phyloP scores from a whole-genome alignment of 2,888 invertebrate species.

The Molorchus minor region DNA sequence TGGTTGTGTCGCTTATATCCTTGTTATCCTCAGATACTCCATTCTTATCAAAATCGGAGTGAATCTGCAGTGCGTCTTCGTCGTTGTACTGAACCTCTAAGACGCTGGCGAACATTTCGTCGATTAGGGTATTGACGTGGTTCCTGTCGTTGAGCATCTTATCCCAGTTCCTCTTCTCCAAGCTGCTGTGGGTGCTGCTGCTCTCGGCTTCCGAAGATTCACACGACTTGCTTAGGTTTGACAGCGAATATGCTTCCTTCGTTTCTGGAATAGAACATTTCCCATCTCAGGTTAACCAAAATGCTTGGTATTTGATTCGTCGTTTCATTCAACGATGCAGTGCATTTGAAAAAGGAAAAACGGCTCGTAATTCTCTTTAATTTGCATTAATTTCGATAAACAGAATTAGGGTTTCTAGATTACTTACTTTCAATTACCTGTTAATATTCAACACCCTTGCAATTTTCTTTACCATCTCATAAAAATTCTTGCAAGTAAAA shows the following conservation, averaged over 20 bases:
- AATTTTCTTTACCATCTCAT: no score
- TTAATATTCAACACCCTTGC: no score
- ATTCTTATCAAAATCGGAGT: no score
- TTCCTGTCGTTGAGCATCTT: constrained; percentile 55
- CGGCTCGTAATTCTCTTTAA: no score
- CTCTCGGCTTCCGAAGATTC: constrained; percentile 23
- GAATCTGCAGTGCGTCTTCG: constrained; percentile 29
- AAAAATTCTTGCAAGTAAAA: no score
- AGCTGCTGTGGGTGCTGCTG: constrained; percentile 29
- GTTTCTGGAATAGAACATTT: constrained; percentile 18
- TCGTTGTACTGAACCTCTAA: constrained; percentile 52
- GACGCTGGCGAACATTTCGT: constrained; percentile 61
- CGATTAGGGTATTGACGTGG: constrained; percentile 60
- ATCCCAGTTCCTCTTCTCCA: constrained; percentile 44
- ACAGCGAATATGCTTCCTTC: constrained; percentile 6
- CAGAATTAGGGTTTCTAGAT: no score
- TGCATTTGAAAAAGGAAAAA: no score
- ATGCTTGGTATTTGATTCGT: background rate
- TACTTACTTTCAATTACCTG: no score
- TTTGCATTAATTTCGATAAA: no score
- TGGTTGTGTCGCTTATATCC: constrained; percentile 43
- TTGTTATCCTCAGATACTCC: no score
- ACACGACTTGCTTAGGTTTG: constrained; percentile 25
- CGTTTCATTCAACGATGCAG: no score
- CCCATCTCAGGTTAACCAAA: no score